Evolutionary conservation across 2,113 vertebrate species (phyloP), one percentile per base, ranked within the genome.

Genomic region (Vanacampus margaritifer): DNA sequence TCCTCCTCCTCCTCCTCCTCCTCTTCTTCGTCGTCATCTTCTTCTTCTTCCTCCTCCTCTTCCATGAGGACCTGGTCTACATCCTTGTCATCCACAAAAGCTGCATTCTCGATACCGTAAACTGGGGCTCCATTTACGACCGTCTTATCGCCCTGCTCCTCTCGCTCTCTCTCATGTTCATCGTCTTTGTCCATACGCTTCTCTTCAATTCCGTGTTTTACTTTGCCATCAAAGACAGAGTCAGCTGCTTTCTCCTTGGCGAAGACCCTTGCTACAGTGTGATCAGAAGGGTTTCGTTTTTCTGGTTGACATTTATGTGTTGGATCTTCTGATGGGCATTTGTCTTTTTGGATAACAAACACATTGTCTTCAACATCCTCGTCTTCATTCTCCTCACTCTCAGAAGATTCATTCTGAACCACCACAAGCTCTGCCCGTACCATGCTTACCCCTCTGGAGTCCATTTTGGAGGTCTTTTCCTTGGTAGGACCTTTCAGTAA

Each of bases 21-120:
- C 0, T 78, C 88, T 2, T 81, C 78, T 12, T 72, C n/a, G n/a
- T n/a, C n/a, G n/a, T n/a, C n/a, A n/a, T n/a, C n/a, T n/a, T n/a
- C 77, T 5, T 83, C 86, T 0, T 84, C 89, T 5, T 84, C 37
- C 0, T 93, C 92, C 6, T 85, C 76, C 7, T 91, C 89, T 65
- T 92, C 85, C 69, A 74, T 81, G 71, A 91, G 84, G 83, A 86
- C 83, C 73, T 88, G 63, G 41, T 94, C 93, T 32, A 79, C 75
- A 75, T 93, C 92, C 79, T 87, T 92, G 65, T 94, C 92, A 79
- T 94, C 94, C 82, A 94, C 92, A 91, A 97, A 97, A 43, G 93
- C 95, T 63, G 88, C 93, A 46, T 97, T 97, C 84, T 95, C 95
- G 73, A 96, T 95, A 45, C 95, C 95, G 67, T 91, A 94, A 79